Percentiles rank a stretch among this genome's conserved stretches.
These are phyloP conservation scores for Acleris literana DNA, from an alignment of 2,888 invertebrate genomes.

Conservation along the genomic window DNA sequence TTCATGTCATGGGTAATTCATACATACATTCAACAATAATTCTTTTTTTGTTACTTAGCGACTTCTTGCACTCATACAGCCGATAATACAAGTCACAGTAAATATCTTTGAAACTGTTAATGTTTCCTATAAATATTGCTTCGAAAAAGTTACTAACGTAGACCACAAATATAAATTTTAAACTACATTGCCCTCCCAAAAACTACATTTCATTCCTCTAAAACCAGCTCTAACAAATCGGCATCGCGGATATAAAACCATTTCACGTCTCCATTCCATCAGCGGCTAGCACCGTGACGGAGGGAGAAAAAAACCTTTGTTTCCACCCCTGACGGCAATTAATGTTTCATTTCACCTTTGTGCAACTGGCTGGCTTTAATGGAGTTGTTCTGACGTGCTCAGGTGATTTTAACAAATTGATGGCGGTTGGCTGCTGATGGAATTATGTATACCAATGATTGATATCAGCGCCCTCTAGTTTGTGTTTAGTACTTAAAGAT, in stretches of 20 bases:
- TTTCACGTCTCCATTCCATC: conserved; percentile 28
- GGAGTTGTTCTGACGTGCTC: conserved; percentile 19
- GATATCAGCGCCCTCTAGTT: too few relatives aligned
- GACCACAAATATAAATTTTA: too few relatives aligned
- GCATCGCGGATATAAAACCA: conserved; percentile 22
- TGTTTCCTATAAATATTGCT: too few relatives aligned
- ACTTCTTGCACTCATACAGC: too few relatives aligned
- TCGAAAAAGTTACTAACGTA: too few relatives aligned
- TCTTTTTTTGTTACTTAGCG: too few relatives aligned
- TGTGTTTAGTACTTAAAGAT: too few relatives aligned
- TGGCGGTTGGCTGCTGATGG: conserved; percentile 9
- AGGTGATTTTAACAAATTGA: conserved; percentile 12
- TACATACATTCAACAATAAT: too few relatives aligned
- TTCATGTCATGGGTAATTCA: too few relatives aligned
- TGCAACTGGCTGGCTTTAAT: conserved; percentile 22
- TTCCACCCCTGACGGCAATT: conserved; percentile 39
- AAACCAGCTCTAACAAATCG: conserved; percentile 7
- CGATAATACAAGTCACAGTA: too few relatives aligned
- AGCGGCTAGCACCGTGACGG: conserved; percentile 28
- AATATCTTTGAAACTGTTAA: too few relatives aligned
- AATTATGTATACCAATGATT: background rate
- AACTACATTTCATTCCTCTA: conserved; percentile 5
- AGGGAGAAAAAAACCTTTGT: conserved; percentile 35
- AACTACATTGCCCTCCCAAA: background rate
- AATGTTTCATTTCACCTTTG: conserved; percentile 42